Evolutionary conservation across 35 echinoderm and acorn worm genomes (phyloP).

Genomic region (Anneissia japonica): DNA sequence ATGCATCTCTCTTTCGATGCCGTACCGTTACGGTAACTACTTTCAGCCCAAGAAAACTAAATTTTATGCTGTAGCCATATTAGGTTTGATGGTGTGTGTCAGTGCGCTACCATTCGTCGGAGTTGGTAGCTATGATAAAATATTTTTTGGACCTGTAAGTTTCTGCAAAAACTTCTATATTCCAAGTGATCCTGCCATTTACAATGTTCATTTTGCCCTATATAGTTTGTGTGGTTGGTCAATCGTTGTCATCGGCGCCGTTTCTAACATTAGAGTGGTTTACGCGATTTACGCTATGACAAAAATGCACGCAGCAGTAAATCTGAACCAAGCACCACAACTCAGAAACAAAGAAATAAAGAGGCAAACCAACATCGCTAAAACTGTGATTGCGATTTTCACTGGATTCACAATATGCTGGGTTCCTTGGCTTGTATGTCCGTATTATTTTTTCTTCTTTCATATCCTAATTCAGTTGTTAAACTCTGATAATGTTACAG

Average conservation of each 20-base stretch:
- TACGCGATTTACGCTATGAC: not conserved
- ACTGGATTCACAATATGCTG: not conserved
- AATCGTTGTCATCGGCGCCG: not conserved
- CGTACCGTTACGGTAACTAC: not conserved
- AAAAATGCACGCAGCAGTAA: not conserved
- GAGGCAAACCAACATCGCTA: not conserved
- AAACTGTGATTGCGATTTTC: not conserved
- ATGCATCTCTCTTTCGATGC: not conserved
- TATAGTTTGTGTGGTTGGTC: not conserved
- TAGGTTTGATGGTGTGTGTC: not conserved
- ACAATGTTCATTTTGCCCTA: not conserved
- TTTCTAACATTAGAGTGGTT: not conserved
- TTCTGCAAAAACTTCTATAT: not conserved
- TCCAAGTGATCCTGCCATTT: not conserved
- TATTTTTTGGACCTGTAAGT: not conserved
- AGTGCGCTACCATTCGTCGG: not conserved
- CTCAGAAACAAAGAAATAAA: not conserved
- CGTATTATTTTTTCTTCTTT: not conserved
- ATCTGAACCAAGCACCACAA: not conserved
- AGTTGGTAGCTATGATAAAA: not conserved
- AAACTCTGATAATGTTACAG: too few relatives aligned
- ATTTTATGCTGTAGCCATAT: not conserved
- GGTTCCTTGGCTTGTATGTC: not conserved
- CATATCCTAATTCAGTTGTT: too few relatives aligned
- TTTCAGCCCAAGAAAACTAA: not conserved